phyloP scores from a whole-genome alignment of 2,797 vertebrate genomes.

The Erithacus rubecula region DNA sequence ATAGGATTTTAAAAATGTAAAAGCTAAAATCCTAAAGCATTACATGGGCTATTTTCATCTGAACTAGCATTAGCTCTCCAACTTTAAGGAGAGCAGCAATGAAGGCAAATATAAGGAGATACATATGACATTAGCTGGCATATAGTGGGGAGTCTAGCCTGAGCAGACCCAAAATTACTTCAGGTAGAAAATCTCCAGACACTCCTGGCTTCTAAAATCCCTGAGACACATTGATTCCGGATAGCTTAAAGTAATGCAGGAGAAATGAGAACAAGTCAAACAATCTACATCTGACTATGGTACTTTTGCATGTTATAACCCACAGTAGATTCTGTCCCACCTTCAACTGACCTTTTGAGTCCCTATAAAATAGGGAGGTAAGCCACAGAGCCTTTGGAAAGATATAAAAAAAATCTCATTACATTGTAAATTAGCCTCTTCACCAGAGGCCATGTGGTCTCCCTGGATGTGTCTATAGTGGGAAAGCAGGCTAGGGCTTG shows the following conservation, averaged over 20 bases:
- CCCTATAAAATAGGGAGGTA: not conserved
- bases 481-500: not conserved
- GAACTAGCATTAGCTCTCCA: not conserved
- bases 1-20: too few relatives aligned
- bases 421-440: not conserved
- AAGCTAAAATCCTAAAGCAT: not conserved
- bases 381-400: not conserved
- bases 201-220: not conserved
- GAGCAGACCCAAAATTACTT: not conserved
- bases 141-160: not conserved
- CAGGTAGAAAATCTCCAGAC: not conserved
- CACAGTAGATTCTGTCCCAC: not conserved
- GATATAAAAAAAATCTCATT: not conserved
- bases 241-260: not conserved
- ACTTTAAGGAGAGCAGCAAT: not conserved
- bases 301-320: not conserved
- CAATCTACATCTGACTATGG: not conserved
- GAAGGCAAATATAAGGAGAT: not conserved
- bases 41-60: accelerated
- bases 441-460: not conserved
- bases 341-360: not conserved
- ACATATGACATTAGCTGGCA: not conserved
- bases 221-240: accelerated
- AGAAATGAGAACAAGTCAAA: not conserved
- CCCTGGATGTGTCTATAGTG: not conserved